phyloP scores from a whole-genome alignment of 2,113 vertebrate species.

The Vicugna pacos region DNA sequence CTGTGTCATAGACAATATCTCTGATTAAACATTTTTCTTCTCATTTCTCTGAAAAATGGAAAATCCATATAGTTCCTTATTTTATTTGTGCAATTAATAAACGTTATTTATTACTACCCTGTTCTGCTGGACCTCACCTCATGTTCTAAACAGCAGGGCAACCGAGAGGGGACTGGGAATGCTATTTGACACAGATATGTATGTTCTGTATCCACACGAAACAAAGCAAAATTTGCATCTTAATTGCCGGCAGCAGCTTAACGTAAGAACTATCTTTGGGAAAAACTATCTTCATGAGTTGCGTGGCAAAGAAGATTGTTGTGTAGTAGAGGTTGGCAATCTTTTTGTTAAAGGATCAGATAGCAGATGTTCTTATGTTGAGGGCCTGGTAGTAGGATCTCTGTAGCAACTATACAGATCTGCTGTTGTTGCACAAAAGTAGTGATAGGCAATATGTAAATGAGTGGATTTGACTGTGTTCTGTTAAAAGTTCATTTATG shows the following conservation, averaged over 20 bases:
- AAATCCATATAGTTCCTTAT: not conserved
- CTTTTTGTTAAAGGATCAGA: not conserved
- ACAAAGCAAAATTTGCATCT: not conserved
- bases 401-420: too few relatives aligned
- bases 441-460: too few relatives aligned
- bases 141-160: not conserved
- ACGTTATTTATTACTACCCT: not conserved
- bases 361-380: not conserved
- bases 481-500: too few relatives aligned
- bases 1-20: not conserved
- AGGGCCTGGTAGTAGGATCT: not conserved
- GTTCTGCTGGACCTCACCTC: not conserved
- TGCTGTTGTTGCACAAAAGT: too few relatives aligned
- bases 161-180: not conserved
- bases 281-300: not conserved
- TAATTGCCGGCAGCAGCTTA: not conserved
- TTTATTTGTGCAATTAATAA: not conserved
- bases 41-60: not conserved
- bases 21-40: not conserved
- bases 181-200: not conserved
- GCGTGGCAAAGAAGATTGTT: not conserved
- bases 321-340: not conserved
- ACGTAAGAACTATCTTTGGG: not conserved
- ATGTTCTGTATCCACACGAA: not conserved
- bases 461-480: too few relatives aligned